A percentile compares a stretch with the other conserved stretches of the same genome.
phyloP scores from a whole-genome alignment of 2,113 vertebrate genomes.

The Hipposideros armiger region DNA sequence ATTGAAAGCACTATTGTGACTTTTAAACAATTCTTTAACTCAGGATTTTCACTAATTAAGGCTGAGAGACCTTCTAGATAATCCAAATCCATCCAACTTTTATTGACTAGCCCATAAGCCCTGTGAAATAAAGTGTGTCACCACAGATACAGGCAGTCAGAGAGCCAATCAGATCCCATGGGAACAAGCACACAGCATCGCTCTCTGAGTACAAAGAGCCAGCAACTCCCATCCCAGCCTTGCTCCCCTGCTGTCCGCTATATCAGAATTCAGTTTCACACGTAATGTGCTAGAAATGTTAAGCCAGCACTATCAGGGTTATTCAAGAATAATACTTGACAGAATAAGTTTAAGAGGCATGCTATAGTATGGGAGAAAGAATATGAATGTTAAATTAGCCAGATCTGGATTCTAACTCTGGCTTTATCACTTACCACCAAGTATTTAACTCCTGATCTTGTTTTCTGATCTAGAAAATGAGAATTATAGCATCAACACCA shows the following conservation, averaged over 20 bases:
- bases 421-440: not conserved
- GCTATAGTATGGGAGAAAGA: not conserved
- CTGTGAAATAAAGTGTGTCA: constrained; percentile 23
- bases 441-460: not conserved
- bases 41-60: not conserved
- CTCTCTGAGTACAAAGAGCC: not conserved
- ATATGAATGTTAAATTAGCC: not conserved
- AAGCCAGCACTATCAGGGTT: not conserved
- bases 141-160: not conserved
- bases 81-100: not conserved
- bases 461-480: not conserved
- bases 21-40: constrained; percentile 16
- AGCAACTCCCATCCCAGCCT: not conserved
- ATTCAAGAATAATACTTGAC: not conserved
- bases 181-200: not conserved
- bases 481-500: not conserved
- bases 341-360: not conserved
- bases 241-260: not conserved
- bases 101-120: constrained; percentile 19
- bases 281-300: not conserved
- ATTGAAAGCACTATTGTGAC: constrained; percentile 10
- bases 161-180: not conserved
- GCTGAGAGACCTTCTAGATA: not conserved
- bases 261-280: not conserved
- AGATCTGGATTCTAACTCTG: constrained; percentile 1